phyloP scores from a whole-genome alignment of 1,140 invertebrate species.

The Micrasema minimum region DNA sequence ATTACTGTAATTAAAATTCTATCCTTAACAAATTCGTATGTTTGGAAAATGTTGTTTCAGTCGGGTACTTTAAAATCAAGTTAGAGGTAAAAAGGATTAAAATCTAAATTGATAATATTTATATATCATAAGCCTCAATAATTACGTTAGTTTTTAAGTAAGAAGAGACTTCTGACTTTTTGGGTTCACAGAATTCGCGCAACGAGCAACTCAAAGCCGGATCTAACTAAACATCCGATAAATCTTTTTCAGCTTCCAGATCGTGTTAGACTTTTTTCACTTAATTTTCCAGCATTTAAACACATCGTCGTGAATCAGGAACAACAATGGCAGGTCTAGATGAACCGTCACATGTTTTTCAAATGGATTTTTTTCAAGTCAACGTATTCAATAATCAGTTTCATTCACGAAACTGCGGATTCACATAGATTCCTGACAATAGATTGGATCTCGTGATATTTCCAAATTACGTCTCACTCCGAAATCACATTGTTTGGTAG shows the following conservation, averaged over 20 bases:
- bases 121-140: too few relatives aligned
- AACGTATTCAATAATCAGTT: constrained; percentile 48
- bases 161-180: not conserved
- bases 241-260: not conserved
- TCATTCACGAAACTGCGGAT: constrained; percentile 50
- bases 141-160: too few relatives aligned
- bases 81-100: too few relatives aligned
- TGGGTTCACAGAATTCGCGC: not conserved
- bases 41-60: too few relatives aligned
- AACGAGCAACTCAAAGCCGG: constrained; percentile 6
- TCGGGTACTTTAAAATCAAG: too few relatives aligned
- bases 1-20: too few relatives aligned
- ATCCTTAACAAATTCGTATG: too few relatives aligned
- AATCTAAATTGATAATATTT: too few relatives aligned
- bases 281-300: constrained; percentile 47
- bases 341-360: constrained; percentile 36
- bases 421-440: constrained; percentile 44
- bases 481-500: constrained; percentile 36
- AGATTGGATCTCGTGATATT: constrained; percentile 47
- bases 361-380: constrained; percentile 15
- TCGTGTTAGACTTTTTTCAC: constrained; percentile 46
- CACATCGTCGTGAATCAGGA: constrained; percentile 39
- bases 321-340: constrained; percentile 30
- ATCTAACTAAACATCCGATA: constrained; percentile 6
- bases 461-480: constrained; percentile 38